These are phyloP conservation scores for Dromas ardeola DNA, from an alignment of 2,113 vertebrate genomes.

Conservation along the genomic window DNA sequence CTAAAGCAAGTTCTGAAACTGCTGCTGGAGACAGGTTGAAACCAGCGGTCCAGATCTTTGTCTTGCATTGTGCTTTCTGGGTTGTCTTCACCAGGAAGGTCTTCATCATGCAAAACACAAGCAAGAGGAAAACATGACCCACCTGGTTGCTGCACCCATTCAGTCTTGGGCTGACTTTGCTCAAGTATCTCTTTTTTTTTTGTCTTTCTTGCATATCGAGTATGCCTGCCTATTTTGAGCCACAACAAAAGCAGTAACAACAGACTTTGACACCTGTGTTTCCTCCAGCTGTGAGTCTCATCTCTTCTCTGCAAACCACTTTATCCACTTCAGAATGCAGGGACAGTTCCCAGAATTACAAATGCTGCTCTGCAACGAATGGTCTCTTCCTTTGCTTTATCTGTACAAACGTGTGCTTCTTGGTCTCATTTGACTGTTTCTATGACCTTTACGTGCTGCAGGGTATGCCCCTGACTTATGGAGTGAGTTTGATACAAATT, in stretches of 20 bases:
- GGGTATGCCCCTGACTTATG: conserved; percentile 1
- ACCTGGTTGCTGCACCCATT: not conserved
- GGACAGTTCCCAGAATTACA: conserved; percentile 39
- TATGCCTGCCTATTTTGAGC: conserved; percentile 17
- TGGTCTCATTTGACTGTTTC: not conserved
- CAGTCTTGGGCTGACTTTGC: not conserved
- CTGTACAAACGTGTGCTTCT: not conserved
- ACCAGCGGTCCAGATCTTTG: not conserved
- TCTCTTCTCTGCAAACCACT: conserved; percentile 30
- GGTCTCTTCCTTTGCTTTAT: not conserved
- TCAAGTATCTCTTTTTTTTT: not conserved
- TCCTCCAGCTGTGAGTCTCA: conserved; percentile 51
- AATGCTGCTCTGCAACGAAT: conserved; percentile 22
- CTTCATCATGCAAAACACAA: not conserved
- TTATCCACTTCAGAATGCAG: not conserved
- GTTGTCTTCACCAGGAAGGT: not conserved
- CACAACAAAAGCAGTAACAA: conserved; percentile 46
- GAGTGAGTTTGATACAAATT: not conserved
- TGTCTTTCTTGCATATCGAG: not conserved
- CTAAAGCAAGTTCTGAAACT: not conserved
- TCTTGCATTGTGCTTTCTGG: not conserved
- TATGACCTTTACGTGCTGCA: conserved; percentile 8
- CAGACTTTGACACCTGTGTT: conserved; percentile 52
- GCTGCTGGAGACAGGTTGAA: not conserved
- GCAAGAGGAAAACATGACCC: not conserved